A percentile compares a stretch with the other conserved stretches of the same genome.
phyloP scores from a whole-genome alignment of 1,140 invertebrate species.

The Eumaeus atala region DNA sequence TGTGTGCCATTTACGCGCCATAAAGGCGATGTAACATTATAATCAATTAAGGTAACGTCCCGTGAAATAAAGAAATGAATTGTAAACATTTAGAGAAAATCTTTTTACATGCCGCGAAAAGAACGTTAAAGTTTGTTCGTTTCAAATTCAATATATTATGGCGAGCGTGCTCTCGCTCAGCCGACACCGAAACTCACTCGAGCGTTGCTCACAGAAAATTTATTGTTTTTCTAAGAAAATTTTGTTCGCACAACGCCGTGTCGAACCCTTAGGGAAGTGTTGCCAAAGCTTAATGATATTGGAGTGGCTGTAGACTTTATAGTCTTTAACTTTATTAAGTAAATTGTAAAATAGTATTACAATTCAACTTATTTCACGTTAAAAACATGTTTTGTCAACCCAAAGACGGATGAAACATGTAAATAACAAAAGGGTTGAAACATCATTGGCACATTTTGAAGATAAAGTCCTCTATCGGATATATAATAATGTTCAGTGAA shows the following conservation, averaged over 20 bases:
- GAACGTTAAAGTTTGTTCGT: slow-evolving; percentile 70
- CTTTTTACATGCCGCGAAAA: slow-evolving; percentile 60
- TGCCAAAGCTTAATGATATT: slow-evolving; percentile 49
- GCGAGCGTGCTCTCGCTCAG: slow-evolving; percentile 68
- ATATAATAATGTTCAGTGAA: slow-evolving; percentile 59
- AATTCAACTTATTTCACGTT: not conserved
- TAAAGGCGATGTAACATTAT: not conserved
- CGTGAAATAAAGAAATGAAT: slow-evolving; percentile 50
- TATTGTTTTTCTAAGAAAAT: slow-evolving; percentile 74
- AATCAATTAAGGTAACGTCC: slow-evolving; percentile 12
- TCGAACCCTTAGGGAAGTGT: slow-evolving; percentile 34
- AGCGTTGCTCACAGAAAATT: slow-evolving; percentile 69
- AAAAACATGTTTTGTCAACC: not conserved
- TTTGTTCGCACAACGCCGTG: slow-evolving; percentile 51
- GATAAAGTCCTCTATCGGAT: slow-evolving; percentile 49
- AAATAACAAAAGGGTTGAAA: slow-evolving; percentile 33
- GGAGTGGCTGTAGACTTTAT: slow-evolving; percentile 12
- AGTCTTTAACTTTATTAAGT: not conserved
- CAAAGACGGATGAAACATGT: not conserved
- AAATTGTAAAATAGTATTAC: not conserved
- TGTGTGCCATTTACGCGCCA: too few relatives aligned
- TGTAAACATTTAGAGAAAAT: slow-evolving; percentile 66
- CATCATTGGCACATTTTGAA: slow-evolving; percentile 37
- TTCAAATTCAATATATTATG: slow-evolving; percentile 74
- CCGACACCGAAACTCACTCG: slow-evolving; percentile 71